Evolutionary conservation across 2,797 vertebrate species (phyloP).

Genomic region (Anabas testudineus): DNA sequence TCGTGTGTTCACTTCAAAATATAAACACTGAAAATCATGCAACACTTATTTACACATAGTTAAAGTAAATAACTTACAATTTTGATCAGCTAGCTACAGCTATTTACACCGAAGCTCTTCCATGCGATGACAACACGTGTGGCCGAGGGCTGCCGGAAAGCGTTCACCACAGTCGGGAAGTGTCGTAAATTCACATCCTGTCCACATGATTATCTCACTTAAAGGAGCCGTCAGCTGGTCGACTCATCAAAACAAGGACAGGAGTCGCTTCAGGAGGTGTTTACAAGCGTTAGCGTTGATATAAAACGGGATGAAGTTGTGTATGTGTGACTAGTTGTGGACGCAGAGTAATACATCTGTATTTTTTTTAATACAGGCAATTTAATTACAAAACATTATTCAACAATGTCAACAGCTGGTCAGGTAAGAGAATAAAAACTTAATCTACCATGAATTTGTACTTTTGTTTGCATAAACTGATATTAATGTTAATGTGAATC

Average conservation of each 20-base stretch:
- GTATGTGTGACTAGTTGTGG: rapidly evolving
- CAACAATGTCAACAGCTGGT: conserved; percentile 49
- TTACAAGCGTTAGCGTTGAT: neutral
- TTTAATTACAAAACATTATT: rapidly evolving
- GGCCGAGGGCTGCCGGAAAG: conserved; percentile 54
- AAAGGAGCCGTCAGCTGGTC: neutral
- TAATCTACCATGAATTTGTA: neutral
- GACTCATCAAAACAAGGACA: rapidly evolving
- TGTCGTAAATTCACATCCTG: conserved; percentile 45
- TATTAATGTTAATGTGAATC: no score
- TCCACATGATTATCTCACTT: rapidly evolving
- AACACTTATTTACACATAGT: rapidly evolving
- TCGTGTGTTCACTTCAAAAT: rapidly evolving
- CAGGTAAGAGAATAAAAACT: conserved; percentile 42
- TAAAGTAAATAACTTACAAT: conserved; percentile 25
- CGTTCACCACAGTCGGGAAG: neutral
- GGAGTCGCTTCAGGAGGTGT: rapidly evolving
- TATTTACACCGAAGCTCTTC: conserved; percentile 2
- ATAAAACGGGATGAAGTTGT: neutral
- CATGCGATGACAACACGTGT: conserved; percentile 73
- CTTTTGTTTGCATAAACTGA: no score
- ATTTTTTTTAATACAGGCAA: neutral
- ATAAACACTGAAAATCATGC: rapidly evolving
- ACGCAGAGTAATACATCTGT: neutral
- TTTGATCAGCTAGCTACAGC: neutral